Base-by-base conservation (phyloP, 2,113 vertebrate genomes). In the Opisthocomus hoazin region DNA sequence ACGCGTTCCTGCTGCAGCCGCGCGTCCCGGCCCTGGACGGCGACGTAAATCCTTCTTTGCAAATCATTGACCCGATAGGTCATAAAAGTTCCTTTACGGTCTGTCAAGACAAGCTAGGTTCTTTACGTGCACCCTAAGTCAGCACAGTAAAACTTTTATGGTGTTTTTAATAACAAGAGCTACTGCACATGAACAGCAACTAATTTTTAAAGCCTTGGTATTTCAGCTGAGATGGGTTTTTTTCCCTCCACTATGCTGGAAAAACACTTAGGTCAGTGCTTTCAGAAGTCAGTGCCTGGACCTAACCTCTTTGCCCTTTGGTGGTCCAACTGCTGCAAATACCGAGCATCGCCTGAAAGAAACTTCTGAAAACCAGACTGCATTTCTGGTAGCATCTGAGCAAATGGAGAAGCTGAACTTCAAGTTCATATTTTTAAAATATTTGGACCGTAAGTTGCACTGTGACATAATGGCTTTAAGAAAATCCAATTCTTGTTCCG, bases 61-160 rank as follows among this genome's bases (percentile, higher is more conserved):
- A 91, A 95, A 96, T 92, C 90, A 93, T 84, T 94, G 94, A 94
- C 90, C 96, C 90, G 69, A 79, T 73, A 92, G 89, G 90, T 96
- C 94, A 96, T 96, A 94, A 97, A 97, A 91, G 89, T 78, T 84
- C 89, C 96, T 96, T 97, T 96, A 96, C 69, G 92, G 80, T 87
- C 94, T 97, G 96, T 96, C 89, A 96, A 96, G 96, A 87, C 92
- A 87, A 95, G 91, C 84, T 57, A 56, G 80, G 82, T 92, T 93
- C 94, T 94, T 94, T 95, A 93, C 69, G 8, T 87, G 77, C 61
- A 79, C 96, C 90, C 80, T 93, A 96, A 96, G 93, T 90, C 96
- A 96, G 94, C 96, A 93, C 61, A 94, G 80, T 97, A 95, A 97
- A 97, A 97, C 89, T 95, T 96, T 97, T 96, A 97, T 69, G 77